phyloP scores from a whole-genome alignment of 2,888 invertebrate species.

The Gymnoscelis rufifasciata region DNA sequence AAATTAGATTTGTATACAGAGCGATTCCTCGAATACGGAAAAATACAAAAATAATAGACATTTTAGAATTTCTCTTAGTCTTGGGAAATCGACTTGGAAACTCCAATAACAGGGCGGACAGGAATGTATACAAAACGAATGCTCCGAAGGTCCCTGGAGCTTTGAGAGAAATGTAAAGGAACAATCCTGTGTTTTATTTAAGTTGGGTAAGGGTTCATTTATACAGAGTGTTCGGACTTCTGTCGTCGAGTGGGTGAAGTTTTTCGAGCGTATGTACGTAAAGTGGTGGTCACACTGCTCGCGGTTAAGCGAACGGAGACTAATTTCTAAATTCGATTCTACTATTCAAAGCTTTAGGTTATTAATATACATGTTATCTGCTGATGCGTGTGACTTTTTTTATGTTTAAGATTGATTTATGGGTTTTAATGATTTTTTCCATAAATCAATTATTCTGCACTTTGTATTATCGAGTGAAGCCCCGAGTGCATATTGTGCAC shows the following conservation, averaged over 20 bases:
- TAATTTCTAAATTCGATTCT: too few relatives aligned
- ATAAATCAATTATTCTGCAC: too few relatives aligned
- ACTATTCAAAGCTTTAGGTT: too few relatives aligned
- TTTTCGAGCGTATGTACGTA: neutral
- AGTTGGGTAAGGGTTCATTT: conserved; percentile 24
- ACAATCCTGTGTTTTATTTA: conserved; percentile 26
- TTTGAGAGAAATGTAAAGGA: conserved; percentile 28
- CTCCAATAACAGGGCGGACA: conserved; percentile 35
- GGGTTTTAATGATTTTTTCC: too few relatives aligned
- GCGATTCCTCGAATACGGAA: conserved; percentile 21
- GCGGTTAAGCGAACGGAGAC: too few relatives aligned
- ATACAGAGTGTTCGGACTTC: conserved; percentile 3
- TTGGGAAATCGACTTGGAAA: conserved; percentile 34
- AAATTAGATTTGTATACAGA: neutral
- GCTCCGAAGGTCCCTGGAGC: conserved; percentile 31
- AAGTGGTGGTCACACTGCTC: too few relatives aligned
- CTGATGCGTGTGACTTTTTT: too few relatives aligned
- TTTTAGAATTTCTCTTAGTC: conserved; percentile 30
- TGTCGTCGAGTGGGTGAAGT: neutral
- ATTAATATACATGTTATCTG: too few relatives aligned
- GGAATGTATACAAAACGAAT: conserved; percentile 37
- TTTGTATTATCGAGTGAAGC: too few relatives aligned
- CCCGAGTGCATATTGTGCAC: too few relatives aligned
- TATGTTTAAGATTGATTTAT: too few relatives aligned
- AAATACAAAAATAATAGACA: conserved; percentile 29